Conservation (phyloP, 2,888 invertebrate species). For the Acanthococcus lagerstroemiae region DNA sequence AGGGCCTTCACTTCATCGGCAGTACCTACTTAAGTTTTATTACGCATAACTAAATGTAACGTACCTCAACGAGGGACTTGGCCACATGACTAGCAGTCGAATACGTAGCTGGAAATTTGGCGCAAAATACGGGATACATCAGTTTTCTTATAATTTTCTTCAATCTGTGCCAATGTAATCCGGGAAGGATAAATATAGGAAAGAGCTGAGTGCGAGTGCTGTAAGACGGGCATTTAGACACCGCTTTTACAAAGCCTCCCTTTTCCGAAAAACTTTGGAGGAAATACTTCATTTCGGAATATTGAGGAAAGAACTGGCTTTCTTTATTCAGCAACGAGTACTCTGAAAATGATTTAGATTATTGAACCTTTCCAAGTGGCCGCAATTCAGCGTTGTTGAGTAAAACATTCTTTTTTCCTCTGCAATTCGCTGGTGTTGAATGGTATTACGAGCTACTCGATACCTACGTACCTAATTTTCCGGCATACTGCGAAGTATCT, state of each 20-base stretch:
- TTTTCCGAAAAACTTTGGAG: conserved; percentile 22
- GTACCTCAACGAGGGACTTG: conserved; percentile 32
- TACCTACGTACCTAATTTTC: neutral
- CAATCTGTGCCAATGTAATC: conserved; percentile 27
- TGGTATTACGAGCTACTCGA: too few species aligned
- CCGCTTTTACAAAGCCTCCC: conserved; percentile 17
- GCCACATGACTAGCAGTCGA: conserved; percentile 30
- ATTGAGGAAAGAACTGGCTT: conserved; percentile 4
- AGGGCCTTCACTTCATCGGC: too few species aligned
- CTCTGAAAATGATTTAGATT: conserved; percentile 12
- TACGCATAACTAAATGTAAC: neutral
- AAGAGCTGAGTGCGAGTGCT: conserved; percentile 28
- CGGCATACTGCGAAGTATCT: neutral
- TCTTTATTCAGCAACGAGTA: neutral
- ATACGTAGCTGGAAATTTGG: conserved; percentile 38
- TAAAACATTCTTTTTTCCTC: too few species aligned
- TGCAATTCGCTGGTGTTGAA: too few species aligned
- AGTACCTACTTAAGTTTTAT: too few species aligned
- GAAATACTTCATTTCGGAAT: conserved; percentile 14
- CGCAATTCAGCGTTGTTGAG: too few species aligned
- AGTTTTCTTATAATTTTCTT: conserved; percentile 38
- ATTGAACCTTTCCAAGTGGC: too few species aligned
- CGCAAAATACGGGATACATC: conserved; percentile 42
- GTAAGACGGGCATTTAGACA: conserved; percentile 28
- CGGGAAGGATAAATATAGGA: conserved; percentile 34